Evolutionary conservation across 2,888 invertebrate species (phyloP), one percentile per base, ranked within the genome.

Genomic region (Prostheceraeus crozeri): DNA sequence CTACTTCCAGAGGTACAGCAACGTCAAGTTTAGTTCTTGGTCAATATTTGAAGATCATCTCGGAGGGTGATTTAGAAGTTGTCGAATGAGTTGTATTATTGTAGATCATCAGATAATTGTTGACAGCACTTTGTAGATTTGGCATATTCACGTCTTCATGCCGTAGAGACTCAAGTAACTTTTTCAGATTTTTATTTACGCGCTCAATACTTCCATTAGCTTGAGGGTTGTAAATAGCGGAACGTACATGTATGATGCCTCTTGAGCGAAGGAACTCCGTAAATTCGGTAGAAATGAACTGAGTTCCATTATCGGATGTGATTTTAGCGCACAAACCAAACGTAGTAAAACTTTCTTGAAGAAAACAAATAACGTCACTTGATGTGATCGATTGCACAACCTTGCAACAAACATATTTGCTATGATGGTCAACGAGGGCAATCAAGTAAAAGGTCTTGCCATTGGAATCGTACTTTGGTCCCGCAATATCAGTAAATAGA

Each of bases 221-320:
- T 28, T 54, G 54, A 54, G 31, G 54, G 28, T 54, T 54, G 54
- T 54, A 54, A 54, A 54, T 54, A 27, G 54, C 31, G 19, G 54
- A 54, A 54, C 54, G 4, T 19, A 14, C 35, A 54, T 54, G 54
- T 35, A 21, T 30, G 19, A 54, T 54, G 19, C 54, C 54, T 33
- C 33, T 28, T 48, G 25, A 30, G 19, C 33, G 27, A 4, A 54
- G 14, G 21, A 54, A 54, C 27, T 54, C 6, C 33, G 27, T 33
- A 54, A 30, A 35, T 21, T 35, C 21, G 33, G 35, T 33, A n/a
- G n/a, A n/a, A n/a, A n/a, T n/a, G 25, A 51, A 51, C 21, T 51
- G 52, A 23, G 21, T 27, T n/a, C 52, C 31, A 31, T 51, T 51
- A 27, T 51, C 52, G 14, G 52, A 51, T 14, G 11, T n/a, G n/a